Evolutionary conservation across 2,113 vertebrate species (phyloP), one percentile per base, ranked within the genome.

Genomic region (Brachyhypopomus gauderio): DNA sequence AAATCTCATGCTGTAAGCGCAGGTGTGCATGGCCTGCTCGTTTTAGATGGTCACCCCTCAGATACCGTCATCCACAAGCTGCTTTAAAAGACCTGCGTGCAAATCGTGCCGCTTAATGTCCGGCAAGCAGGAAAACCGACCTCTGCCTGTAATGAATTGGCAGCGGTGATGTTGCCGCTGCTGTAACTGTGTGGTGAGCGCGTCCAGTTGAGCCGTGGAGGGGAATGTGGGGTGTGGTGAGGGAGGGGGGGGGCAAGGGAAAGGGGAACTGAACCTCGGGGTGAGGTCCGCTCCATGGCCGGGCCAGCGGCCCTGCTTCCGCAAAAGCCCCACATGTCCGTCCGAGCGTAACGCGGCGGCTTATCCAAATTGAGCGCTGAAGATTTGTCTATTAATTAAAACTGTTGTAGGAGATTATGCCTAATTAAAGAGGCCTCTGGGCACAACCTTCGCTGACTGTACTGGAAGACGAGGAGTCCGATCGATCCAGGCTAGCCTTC

Each of bases 31-130:
- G 58, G 3, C n/a, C 75, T 56, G 23, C 22, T 78, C 72, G 20
- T 52, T 58, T 20, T 23, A 19, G 58, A 25, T 72, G 55, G n/a
- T 56, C 58, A n/a, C 48, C 41, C 69, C 5, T 48, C 20, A 20
- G 25, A 56, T 64, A 19, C 25, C 36, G 30, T 80, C 72, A 62
- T 52, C 19, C 30, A 72, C 11, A 79, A 52, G 22, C 19, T 66
- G 12, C 38, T 45, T 62, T 59, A 34, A 56, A 66, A 62, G 41
- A 66, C 45, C 27, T 58, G 27, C 58, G 85, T 76, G 63, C 80
- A 52, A 69, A 45, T 67, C 75, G 76, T 87, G 87, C 87, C 87
- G 86, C 85, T 87, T 87, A 69, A 89, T 89, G 85, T 87, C 88
- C 81, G 86, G 78, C 0, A 76, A 71, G 60, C 74, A 74, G 78